Evolutionary conservation across 2,113 vertebrate species (phyloP).

Genomic region (Balaeniceps rex): DNA sequence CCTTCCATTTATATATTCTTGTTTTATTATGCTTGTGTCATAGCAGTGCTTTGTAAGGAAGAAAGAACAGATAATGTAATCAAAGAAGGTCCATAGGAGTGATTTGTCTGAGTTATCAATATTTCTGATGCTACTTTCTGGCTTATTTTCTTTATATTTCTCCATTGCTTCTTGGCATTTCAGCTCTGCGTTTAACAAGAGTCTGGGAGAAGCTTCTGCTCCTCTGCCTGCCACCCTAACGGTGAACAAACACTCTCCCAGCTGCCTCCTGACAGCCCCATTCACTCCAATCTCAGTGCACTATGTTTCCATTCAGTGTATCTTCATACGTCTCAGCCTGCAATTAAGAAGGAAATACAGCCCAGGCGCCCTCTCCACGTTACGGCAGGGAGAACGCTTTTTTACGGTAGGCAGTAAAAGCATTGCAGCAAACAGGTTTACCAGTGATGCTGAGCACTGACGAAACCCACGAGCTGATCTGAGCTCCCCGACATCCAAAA

Average conservation of each 20-base stretch:
- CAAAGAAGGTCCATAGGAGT: slow-evolving; percentile 18
- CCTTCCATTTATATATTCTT: slow-evolving; percentile 42
- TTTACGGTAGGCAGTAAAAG: not conserved
- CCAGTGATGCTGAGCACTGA: not conserved
- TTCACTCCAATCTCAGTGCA: not conserved
- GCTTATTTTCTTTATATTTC: not conserved
- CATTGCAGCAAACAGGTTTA: not conserved
- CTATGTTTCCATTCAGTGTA: not conserved
- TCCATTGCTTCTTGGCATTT: not conserved
- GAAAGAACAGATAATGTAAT: not conserved
- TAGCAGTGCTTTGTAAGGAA: not conserved
- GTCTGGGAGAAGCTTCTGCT: not conserved
- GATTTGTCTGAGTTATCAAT: slow-evolving; percentile 38
- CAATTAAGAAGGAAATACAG: slow-evolving; percentile 47
- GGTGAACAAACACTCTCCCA: not conserved
- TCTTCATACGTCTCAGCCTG: slow-evolving; percentile 7
- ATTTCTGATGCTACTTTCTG: not conserved
- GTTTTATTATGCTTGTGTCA: slow-evolving; percentile 55
- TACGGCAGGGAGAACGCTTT: not conserved
- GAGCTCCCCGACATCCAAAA: not conserved
- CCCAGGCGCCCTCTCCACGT: not conserved
- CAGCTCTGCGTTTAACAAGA: not conserved
- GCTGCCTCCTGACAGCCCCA: slow-evolving; percentile 36
- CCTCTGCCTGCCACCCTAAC: not conserved
- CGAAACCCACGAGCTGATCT: not conserved